Evolutionary conservation across 1,140 invertebrate genomes (phyloP), one percentile per base, ranked within the genome.

Genomic region (Dendrolimus kikuchii): DNA sequence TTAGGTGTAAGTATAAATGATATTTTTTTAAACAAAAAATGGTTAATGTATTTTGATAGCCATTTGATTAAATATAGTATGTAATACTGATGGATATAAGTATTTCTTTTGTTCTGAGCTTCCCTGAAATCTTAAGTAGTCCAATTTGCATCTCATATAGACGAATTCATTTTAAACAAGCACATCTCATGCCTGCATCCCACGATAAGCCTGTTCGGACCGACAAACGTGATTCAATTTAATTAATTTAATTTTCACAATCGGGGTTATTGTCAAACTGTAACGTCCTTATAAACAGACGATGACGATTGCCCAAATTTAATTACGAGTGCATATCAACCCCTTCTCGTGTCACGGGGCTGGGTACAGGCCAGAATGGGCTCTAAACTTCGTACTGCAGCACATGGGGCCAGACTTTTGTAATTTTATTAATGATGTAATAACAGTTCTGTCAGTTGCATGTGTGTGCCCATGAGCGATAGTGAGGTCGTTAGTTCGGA

Each of bases 371-470:
- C 53, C 64, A 46, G 60, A 74, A 78, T 68, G 71, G 73, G 66
- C 64, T 70, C 65, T 80, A 80, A 81, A 80, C 60, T 78, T 68
- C 51, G 62, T 64, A 60, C 60, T 61, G 41, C 65, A 64, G 69
- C 82, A 86, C 81, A 86, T 82, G 82, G 74, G 69, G 67, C 55
- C 62, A 57, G 69, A 83, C 74, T 86, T 84, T 86, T 86, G 82
- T 86, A 86, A 86, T 86, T 86, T 86, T 86, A 86, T 86, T 86
- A 86, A 86, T 86, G 82, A 86, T 74, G 82, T 86, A 86, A 86
- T 86, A 86, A 86, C 82, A 81, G 79, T 80, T 73, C 73, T 86
- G 83, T 86, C 83, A 86, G 63, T 61, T 75, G 75, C 82, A 86
- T 86, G 82, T 81, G 80, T 78, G 79, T 70, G 76, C 70, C 71